phyloP scores from a whole-genome alignment of 2,113 vertebrate genomes.

The Mustela nigripes region DNA sequence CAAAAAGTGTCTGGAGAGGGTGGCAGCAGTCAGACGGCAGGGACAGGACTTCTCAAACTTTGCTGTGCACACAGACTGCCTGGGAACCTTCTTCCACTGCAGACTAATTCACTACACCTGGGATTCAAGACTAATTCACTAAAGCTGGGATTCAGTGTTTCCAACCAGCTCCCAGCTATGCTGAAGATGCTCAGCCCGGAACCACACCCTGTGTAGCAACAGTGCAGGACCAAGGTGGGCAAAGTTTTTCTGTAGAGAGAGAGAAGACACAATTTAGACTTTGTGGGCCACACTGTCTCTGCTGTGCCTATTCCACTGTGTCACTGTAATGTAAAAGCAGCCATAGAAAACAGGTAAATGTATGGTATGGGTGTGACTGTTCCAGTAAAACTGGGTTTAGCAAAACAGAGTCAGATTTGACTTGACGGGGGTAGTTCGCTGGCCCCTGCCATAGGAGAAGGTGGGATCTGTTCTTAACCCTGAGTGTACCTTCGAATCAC shows the following conservation, averaged over 20 bases:
- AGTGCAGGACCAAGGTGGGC: not conserved
- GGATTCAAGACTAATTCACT: not conserved
- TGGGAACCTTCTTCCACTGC: not conserved
- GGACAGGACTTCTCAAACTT: not conserved
- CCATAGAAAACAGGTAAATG: not conserved
- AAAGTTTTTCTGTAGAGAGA: not conserved
- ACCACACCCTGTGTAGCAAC: not conserved
- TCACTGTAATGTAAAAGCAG: not conserved
- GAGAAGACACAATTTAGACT: not conserved
- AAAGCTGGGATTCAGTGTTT: not conserved
- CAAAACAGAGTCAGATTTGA: not conserved
- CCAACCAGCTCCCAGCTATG: not conserved
- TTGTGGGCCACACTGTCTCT: not conserved
- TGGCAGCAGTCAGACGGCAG: not conserved
- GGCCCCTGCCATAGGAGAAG: not conserved
- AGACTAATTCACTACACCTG: not conserved
- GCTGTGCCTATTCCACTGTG: not conserved
- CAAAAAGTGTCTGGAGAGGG: not conserved
- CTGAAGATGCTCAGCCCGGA: not conserved
- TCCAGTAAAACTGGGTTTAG: not conserved
- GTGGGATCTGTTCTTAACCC: not conserved
- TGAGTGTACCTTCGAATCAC: not conserved
- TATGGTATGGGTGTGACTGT: not conserved
- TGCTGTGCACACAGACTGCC: not conserved
- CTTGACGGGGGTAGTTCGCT: not conserved